Percentiles rank a stretch among this genome's conserved stretches.
Conservation (phyloP, 1,140 invertebrate species). For the Lepidurus arcticus region DNA sequence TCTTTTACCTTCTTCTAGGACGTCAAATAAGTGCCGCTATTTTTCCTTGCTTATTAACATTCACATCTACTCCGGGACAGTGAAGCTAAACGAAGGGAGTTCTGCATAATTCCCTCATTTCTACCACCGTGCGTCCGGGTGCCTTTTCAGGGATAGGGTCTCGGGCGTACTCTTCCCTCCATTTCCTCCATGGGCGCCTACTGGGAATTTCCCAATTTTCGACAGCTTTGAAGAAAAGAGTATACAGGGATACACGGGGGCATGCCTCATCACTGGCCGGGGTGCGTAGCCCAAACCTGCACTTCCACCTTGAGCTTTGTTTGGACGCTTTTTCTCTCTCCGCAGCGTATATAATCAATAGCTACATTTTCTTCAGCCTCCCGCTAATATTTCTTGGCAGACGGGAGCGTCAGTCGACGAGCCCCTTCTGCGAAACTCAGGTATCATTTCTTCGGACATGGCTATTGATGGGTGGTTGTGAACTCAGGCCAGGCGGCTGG, state of each 20-base stretch:
- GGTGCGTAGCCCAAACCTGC: not conserved
- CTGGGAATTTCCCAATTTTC: too few relatives aligned
- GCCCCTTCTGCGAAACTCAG: not conserved
- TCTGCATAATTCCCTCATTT: constrained; percentile 6
- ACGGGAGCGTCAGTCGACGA: not conserved
- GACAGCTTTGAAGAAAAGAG: too few relatives aligned
- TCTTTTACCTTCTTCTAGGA: too few relatives aligned
- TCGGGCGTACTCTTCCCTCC: too few relatives aligned
- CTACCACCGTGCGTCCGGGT: not conserved
- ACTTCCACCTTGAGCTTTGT: not conserved
- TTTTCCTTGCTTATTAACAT: not conserved
- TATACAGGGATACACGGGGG: too few relatives aligned
- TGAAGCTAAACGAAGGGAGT: not conserved
- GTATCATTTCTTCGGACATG: not conserved
- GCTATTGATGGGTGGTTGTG: not conserved
- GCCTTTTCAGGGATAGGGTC: too few relatives aligned
- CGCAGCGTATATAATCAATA: not conserved
- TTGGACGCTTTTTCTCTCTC: not conserved
- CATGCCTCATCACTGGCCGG: too few relatives aligned
- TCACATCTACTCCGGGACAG: not conserved
- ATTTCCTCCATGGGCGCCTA: too few relatives aligned
- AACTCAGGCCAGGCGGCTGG: not conserved
- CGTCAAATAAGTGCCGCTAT: too few relatives aligned
- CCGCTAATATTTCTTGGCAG: constrained; percentile 15
- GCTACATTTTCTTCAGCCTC: constrained; percentile 2